Evolutionary conservation across 2,113 vertebrate genomes (phyloP).

Genomic region (Gymnobelideus leadbeateri): DNA sequence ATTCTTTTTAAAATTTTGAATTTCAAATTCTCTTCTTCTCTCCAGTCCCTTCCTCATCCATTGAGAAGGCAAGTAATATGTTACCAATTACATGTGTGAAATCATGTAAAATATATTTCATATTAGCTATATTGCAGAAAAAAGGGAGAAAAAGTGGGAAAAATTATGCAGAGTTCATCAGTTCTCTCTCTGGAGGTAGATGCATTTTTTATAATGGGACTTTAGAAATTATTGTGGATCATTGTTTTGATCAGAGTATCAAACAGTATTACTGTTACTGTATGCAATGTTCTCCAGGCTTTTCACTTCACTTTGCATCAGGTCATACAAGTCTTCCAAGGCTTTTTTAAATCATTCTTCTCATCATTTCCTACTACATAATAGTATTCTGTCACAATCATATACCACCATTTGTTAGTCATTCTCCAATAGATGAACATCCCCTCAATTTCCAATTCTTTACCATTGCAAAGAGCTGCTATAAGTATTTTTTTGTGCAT

Average conservation of each 20-base stretch:
- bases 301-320: not conserved
- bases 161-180: not conserved
- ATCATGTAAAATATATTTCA: not conserved
- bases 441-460: not conserved
- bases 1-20: not conserved
- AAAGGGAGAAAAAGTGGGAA: not conserved
- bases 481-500: not conserved
- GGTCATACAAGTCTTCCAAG: not conserved
- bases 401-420: not conserved
- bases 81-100: not conserved
- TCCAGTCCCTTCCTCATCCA: not conserved
- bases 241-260: not conserved
- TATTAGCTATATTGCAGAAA: not conserved
- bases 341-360: not conserved
- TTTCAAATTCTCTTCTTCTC: not conserved
- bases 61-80: not conserved
- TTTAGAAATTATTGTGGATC: not conserved
- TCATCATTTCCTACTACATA: not conserved
- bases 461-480: not conserved
- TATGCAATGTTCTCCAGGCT: not conserved
- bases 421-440: not conserved
- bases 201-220: not conserved
- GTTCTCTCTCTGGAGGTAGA: not conserved
- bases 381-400: not conserved
- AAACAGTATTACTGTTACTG: not conserved